These are phyloP conservation scores for Poeciliopsis prolifica DNA, from an alignment of 2,113 vertebrate species.

Conservation along the genomic window DNA sequence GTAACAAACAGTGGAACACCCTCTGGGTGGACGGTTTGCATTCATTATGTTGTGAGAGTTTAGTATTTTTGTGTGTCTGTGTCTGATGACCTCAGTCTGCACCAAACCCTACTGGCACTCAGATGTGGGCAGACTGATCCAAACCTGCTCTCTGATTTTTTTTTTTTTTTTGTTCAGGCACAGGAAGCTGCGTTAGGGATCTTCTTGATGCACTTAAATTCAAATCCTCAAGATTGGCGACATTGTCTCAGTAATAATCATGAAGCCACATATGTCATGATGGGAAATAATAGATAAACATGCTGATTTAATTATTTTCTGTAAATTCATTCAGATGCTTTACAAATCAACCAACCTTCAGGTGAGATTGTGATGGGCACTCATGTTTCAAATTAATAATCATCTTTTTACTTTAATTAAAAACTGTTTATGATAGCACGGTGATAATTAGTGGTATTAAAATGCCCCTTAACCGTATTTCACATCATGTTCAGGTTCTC, in stretches of 20 bases:
- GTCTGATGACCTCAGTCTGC: slow-evolving; percentile 40
- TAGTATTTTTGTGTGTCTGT: slow-evolving; percentile 10
- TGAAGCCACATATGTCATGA: slow-evolving; percentile 56
- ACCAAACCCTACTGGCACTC: background rate
- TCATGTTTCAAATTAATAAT: background rate
- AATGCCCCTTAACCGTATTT: background rate
- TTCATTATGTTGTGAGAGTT: slow-evolving; percentile 13
- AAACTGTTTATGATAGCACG: background rate
- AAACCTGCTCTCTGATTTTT: slow-evolving; percentile 23
- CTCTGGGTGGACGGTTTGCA: slow-evolving; percentile 33
- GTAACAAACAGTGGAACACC: background rate
- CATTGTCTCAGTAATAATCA: slow-evolving; percentile 16
- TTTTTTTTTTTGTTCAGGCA: slow-evolving; percentile 33
- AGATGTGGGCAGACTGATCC: slow-evolving; percentile 42
- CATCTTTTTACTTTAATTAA: background rate
- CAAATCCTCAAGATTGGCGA: slow-evolving; percentile 23
- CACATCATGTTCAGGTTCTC: background rate
- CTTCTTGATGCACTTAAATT: slow-evolving; percentile 51
- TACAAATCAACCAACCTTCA: background rate
- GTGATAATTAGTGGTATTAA: background rate
- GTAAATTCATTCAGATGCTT: background rate
- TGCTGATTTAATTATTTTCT: slow-evolving; percentile 28
- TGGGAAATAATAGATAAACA: slow-evolving; percentile 48
- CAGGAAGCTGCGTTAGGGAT: slow-evolving; percentile 31
- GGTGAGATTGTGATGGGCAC: background rate